Conservation (phyloP, 2,888 invertebrate genomes). For the Caenorhabditis sulstoni region DNA sequence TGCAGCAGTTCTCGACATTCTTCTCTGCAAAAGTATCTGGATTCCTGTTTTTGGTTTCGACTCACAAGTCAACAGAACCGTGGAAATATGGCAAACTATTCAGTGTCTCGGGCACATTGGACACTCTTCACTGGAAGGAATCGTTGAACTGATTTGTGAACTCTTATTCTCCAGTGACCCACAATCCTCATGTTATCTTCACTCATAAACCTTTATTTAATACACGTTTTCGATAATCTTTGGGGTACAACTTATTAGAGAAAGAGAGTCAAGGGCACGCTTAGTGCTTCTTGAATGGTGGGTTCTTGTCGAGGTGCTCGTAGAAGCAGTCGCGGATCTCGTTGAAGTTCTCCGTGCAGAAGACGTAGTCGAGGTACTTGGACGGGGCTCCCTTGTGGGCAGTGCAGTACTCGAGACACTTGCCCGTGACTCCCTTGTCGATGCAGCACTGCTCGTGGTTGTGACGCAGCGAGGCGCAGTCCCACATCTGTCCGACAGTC, state of each 20-base stretch:
- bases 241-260: slow-evolving; percentile 9
- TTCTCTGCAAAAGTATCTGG: too few relatives aligned
- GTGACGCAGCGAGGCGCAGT: slow-evolving; percentile 78
- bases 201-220: not conserved
- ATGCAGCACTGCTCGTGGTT: slow-evolving; percentile 76
- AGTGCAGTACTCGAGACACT: slow-evolving; percentile 79
- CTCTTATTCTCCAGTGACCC: not conserved
- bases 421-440: slow-evolving; percentile 61
- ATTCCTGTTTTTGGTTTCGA: too few relatives aligned
- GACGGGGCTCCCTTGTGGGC: slow-evolving; percentile 80
- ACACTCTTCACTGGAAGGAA: not conserved
- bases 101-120: not conserved
- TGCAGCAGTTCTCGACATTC: slow-evolving; percentile 29
- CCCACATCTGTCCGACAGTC: slow-evolving; percentile 80
- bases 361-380: slow-evolving; percentile 77
- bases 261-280: too few relatives aligned
- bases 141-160: not conserved
- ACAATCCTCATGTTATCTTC: too few relatives aligned
- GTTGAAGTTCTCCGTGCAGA: slow-evolving; percentile 78
- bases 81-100: slow-evolving; percentile 8
- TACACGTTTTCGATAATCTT: slow-evolving; percentile 10
- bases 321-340: slow-evolving; percentile 78
- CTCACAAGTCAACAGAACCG: slow-evolving; percentile 32
- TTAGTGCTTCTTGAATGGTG: slow-evolving; percentile 77
- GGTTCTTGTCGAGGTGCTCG: slow-evolving; percentile 73